A percentile compares a stretch with the other conserved stretches of the same genome.
phyloP scores from a whole-genome alignment of 2,113 vertebrate species.

The Loxodonta africana region DNA sequence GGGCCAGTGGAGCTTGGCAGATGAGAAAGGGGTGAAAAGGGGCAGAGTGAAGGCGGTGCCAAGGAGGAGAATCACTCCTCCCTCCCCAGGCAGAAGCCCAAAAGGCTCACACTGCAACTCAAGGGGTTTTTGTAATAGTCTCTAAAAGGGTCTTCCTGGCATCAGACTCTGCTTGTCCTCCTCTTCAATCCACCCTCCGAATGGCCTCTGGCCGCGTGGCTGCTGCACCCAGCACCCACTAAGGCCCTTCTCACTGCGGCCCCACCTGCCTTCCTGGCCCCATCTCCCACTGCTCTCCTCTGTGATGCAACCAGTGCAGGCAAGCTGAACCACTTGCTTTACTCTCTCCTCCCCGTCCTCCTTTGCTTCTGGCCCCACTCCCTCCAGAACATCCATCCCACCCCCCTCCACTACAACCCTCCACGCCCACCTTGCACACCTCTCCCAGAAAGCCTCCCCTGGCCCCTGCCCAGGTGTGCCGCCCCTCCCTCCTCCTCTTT shows the following conservation, averaged over 20 bases:
- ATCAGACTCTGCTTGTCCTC: too few species aligned
- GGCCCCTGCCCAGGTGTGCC: background rate
- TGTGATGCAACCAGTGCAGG: rapidly evolving
- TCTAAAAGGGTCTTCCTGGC: background rate
- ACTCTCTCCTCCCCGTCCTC: background rate
- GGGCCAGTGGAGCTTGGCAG: rapidly evolving
- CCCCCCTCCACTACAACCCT: too few species aligned
- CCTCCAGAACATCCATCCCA: background rate
- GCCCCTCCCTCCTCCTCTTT: background rate
- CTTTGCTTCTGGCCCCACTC: background rate
- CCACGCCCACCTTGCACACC: too few species aligned
- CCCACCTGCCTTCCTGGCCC: background rate
- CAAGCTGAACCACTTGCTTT: background rate
- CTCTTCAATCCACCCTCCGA: background rate
- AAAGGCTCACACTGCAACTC: background rate
- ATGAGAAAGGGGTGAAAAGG: background rate
- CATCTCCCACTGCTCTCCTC: rapidly evolving
- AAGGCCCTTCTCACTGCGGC: background rate
- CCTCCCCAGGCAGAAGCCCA: background rate
- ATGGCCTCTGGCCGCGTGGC: rapidly evolving
- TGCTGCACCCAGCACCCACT: background rate
- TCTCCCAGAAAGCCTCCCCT: background rate
- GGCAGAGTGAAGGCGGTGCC: background rate
- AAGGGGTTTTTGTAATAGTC: background rate
- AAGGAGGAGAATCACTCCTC: background rate